Evolutionary conservation across 2,888 invertebrate species (phyloP), one percentile per base, ranked within the genome.

Genomic region (Chaetogeoica ovagalla): DNA sequence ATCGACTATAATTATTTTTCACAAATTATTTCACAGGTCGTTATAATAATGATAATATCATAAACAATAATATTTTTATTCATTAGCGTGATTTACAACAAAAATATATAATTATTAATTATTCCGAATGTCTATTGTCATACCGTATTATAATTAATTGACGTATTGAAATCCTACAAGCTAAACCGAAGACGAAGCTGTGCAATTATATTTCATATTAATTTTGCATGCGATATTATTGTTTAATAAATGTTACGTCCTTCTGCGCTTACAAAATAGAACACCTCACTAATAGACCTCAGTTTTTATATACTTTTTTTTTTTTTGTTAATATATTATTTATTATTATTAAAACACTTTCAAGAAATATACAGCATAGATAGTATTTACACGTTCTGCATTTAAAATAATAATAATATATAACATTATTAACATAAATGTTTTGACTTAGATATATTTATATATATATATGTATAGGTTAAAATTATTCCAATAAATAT

Each of bases 91-190:
- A 69, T 43, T 48, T 57, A 70, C 48, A 70, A 55, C 52, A 70
- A 70, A 70, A 70, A 37, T 70, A 70, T 70, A 70, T 70, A 57
- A 63, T 37, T 15, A 19, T 63, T n/a, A n/a, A 63, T 62, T 62
- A 62, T 37, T 37, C 37, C 15, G 70, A 72, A 30, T 60, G 43
- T 59, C 72, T 73, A 73, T 73, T 73, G 73, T 73, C 73, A 48
- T 43, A 59, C 43, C 59, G 48, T 73, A 70, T 70, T 59, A 71
- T 52, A 73, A 30, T 73, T 73, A 73, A 62, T 62, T 73, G 73
- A 73, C 73, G 60, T 73, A 63, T 69, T 43, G n/a, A 68, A 68
- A 69, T 48, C 30, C 72, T 72, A 72, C 72, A 60, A 72, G 72
- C 72, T 72, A 72, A 60, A 72, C 39, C 9, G 39, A 60, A 72